These are phyloP conservation scores for Sturnira hondurensis DNA, from an alignment of 2,113 vertebrate genomes.

Conservation along the genomic window DNA sequence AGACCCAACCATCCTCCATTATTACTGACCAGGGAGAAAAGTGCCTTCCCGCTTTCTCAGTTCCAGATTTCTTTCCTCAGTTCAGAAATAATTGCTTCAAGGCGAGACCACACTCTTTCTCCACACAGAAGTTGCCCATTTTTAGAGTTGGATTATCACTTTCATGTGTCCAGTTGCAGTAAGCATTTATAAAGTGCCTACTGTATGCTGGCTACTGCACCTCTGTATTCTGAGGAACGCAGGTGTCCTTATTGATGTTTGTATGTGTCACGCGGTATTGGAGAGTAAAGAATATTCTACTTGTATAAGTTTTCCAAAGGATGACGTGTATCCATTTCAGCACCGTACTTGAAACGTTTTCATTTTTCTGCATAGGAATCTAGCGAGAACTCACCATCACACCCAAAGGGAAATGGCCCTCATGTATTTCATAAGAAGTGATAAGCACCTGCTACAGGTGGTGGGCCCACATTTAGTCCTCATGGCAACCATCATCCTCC, in stretches of 20 bases:
- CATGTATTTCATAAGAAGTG: no score
- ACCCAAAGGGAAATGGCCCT: background rate
- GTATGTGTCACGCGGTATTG: background rate
- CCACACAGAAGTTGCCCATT: background rate
- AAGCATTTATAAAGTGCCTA: background rate
- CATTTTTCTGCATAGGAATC: background rate
- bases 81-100: constrained; percentile 1
- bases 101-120: background rate
- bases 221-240: background rate
- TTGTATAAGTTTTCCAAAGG: background rate
- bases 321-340: background rate
- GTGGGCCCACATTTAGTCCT: background rate
- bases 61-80: background rate
- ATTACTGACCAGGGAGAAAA: background rate
- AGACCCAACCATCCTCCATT: background rate
- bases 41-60: background rate
- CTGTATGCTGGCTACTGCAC: background rate
- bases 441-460: background rate
- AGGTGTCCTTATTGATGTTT: background rate
- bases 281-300: background rate
- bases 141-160: background rate
- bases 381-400: background rate
- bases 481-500: background rate
- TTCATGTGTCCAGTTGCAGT: background rate
- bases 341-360: background rate